These are phyloP conservation scores for Empidonax alnorum DNA, from an alignment of 2,113 vertebrate species.

Conservation along the genomic window DNA sequence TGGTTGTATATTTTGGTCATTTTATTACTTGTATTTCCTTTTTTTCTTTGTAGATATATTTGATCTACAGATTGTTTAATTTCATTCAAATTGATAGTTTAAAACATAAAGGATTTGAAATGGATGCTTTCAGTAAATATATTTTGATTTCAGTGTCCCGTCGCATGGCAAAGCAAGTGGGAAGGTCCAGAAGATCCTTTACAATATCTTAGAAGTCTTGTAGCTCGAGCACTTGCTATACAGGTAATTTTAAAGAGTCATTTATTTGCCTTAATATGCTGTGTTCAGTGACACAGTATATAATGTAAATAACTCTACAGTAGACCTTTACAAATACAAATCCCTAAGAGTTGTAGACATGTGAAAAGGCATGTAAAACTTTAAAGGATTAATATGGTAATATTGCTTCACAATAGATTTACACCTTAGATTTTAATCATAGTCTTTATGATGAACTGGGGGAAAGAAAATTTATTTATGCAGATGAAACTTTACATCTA, in stretches of 20 bases:
- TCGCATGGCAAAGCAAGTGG: conserved; percentile 93
- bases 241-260: conserved; percentile 80
- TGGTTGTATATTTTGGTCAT: background rate
- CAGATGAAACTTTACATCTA: background rate
- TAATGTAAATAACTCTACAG: background rate
- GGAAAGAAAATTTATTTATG: background rate
- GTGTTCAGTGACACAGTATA: background rate
- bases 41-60: background rate
- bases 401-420: background rate
- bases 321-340: background rate
- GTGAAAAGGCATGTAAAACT: background rate
- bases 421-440: background rate
- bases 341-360: background rate
- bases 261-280: background rate
- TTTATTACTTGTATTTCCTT: background rate
- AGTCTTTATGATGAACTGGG: background rate
- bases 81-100: background rate
- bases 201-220: conserved; percentile 91
- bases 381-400: background rate
- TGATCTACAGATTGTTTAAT: background rate
- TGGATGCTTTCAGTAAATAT: background rate
- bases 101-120: background rate
- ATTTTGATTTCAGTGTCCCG: conserved; percentile 86
- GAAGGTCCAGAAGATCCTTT: conserved; percentile 97
- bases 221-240: conserved; percentile 86